A percentile compares a stretch with the other conserved stretches of the same genome.
phyloP scores from a whole-genome alignment of 1,140 invertebrate species.

The Drosophila albomicans region DNA sequence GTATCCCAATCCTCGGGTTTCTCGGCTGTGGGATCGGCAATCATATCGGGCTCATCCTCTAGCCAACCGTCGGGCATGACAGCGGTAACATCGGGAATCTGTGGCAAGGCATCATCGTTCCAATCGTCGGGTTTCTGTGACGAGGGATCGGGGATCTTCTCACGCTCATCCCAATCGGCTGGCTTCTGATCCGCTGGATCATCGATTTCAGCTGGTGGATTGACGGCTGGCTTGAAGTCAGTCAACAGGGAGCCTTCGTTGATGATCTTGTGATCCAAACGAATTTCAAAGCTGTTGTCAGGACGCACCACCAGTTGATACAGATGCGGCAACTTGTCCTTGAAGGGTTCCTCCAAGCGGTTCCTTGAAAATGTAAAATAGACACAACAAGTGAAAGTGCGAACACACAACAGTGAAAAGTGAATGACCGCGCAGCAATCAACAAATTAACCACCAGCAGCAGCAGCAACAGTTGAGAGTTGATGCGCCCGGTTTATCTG shows the following conservation, averaged over 20 bases:
- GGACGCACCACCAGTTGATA: slow-evolving; percentile 95
- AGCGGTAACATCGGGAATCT: slow-evolving; percentile 95
- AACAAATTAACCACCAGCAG: slow-evolving; percentile 9
- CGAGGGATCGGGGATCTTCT: slow-evolving; percentile 96
- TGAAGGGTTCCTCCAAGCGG: slow-evolving; percentile 94
- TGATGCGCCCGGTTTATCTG: slow-evolving; percentile 44
- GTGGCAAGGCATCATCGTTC: slow-evolving; percentile 96
- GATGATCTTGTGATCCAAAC: slow-evolving; percentile 91
- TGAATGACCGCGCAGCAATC: slow-evolving; percentile 27
- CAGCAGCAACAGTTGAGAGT: slow-evolving; percentile 34
- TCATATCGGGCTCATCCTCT: slow-evolving; percentile 95
- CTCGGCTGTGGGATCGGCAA: slow-evolving; percentile 94
- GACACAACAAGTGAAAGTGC: slow-evolving; percentile 25
- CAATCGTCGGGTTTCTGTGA: slow-evolving; percentile 96
- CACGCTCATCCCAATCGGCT: slow-evolving; percentile 98
- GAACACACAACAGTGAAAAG: slow-evolving; percentile 5
- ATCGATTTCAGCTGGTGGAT: slow-evolving; percentile 97
- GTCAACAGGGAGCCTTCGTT: slow-evolving; percentile 95
- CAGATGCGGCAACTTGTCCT: slow-evolving; percentile 97
- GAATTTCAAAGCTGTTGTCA: slow-evolving; percentile 93
- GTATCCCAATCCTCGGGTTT: slow-evolving; percentile 98
- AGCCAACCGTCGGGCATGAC: slow-evolving; percentile 97
- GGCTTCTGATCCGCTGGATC: slow-evolving; percentile 97
- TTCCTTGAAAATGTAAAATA: slow-evolving; percentile 85
- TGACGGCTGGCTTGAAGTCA: slow-evolving; percentile 96